These are phyloP conservation scores for Esox lucius DNA, from an alignment of 2,797 vertebrate species.

Conservation along the genomic window DNA sequence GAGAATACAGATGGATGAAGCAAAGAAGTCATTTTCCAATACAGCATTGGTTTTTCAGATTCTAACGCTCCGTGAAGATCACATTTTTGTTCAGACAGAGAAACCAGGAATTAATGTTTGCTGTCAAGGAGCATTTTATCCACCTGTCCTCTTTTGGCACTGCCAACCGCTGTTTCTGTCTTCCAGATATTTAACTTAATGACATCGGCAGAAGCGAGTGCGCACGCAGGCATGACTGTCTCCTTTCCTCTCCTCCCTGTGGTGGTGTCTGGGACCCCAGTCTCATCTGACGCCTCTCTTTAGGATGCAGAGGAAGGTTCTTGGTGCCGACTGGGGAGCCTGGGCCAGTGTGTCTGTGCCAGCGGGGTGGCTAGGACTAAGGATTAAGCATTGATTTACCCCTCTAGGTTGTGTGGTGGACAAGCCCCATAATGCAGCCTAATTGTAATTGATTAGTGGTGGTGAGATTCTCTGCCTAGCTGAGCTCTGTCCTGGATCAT, in stretches of 20 bases:
- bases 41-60: constrained; percentile 22
- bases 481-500: constrained; percentile 7
- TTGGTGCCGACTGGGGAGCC: background rate
- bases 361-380: background rate
- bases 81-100: constrained; percentile 39
- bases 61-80: constrained; percentile 31
- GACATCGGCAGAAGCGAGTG: constrained; percentile 21
- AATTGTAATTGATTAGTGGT: constrained; percentile 30
- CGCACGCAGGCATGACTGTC: background rate
- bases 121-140: constrained; percentile 48
- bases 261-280: background rate
- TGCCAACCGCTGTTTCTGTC: constrained; percentile 20
- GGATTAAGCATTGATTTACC: background rate
- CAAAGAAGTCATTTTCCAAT: constrained; percentile 18
- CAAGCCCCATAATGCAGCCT: constrained; percentile 22
- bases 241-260: background rate
- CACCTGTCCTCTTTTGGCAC: constrained; percentile 23
- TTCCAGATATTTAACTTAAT: constrained; percentile 27
- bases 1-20: constrained; percentile 21
- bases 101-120: constrained; percentile 39
- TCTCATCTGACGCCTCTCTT: constrained; percentile 1
- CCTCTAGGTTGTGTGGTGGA: background rate
- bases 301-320: background rate
- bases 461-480: constrained; percentile 19
- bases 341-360: background rate